These are phyloP conservation scores for Dynastes maya DNA, from an alignment of 2,888 invertebrate species.

Conservation along the genomic window DNA sequence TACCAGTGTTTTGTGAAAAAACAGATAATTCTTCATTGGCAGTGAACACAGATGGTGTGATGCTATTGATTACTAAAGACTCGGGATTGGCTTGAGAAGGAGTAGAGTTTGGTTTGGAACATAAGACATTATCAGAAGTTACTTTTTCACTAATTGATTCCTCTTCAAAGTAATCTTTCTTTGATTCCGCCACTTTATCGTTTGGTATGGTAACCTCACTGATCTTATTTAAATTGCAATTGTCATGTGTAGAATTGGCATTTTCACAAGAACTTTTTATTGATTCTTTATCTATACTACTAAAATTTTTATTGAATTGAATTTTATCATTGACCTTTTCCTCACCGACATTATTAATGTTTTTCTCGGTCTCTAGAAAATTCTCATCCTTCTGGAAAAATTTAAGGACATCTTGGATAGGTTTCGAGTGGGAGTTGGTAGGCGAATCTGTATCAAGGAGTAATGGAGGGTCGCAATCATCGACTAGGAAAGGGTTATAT, in stretches of 20 bases:
- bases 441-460: slow-evolving; percentile 63
- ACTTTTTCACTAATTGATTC: not conserved
- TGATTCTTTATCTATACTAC: slow-evolving; percentile 48
- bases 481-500: slow-evolving; percentile 68
- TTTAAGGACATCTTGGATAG: slow-evolving; percentile 68
- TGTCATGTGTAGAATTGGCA: not conserved
- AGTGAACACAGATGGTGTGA: slow-evolving; percentile 60
- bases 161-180: not conserved
- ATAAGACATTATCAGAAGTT: not conserved
- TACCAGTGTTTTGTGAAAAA: slow-evolving; percentile 62
- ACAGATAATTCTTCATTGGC: slow-evolving; percentile 62
- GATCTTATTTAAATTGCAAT: not conserved
- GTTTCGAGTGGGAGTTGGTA: slow-evolving; percentile 58
- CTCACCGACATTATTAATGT: slow-evolving; percentile 49
- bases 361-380: slow-evolving; percentile 37
- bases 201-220: not conserved
- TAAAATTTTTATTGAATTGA: slow-evolving; percentile 36
- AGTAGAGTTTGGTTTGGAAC: slow-evolving; percentile 24
- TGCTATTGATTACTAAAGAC: slow-evolving; percentile 56
- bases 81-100: slow-evolving; percentile 38
- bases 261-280: slow-evolving; percentile 17
- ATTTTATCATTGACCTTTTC: slow-evolving; percentile 54
- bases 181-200: slow-evolving; percentile 59
- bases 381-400: slow-evolving; percentile 65
- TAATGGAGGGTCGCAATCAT: slow-evolving; percentile 66